Evolutionary conservation across 2,888 invertebrate genomes (phyloP), one percentile per base, ranked within the genome.

Genomic region (Brenthis ino): DNA sequence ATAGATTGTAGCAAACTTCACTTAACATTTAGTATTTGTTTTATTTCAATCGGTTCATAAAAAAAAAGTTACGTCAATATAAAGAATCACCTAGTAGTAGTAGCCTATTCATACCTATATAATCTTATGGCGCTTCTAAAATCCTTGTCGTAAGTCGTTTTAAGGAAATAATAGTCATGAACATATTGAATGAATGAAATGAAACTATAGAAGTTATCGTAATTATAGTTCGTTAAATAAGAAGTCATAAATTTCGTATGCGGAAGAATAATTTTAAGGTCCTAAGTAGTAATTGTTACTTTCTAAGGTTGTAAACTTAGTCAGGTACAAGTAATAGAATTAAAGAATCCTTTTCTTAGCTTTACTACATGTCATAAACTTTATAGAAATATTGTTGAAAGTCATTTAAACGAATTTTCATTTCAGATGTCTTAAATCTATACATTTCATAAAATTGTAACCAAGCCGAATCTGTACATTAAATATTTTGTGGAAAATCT

Each of bases 261-360:
- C 37, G 43, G 11, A 60, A 33, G 28, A 48, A 48, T 28, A 50
- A 16, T 60, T 53, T 63, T 63, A 13, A 37, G 12, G 13, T 63
- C 20, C 37, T 20, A 51, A 53, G 16, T 33, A 57, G 20, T 53
- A 57, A 65, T 50, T 37, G 43, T 43, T 54, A 51, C 54, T 54
- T 47, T 54, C 33, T 13, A 50, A 67, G 33, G 60, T 55, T 55
- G 66, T 67, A 67, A 67, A 65, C 47, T 58, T 20, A 16, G 47
- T 8, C 66, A 60, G 60, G 55, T 55, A 67, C 50, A 60, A 60
- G n/a, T 50, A 33, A 47, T 37, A 54, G 28, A 54, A 48, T 60
- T 48, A 51, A 14, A 54, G 54, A 48, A 20, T 33, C 55, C 48
- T 55, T 28, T 51, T 24, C 33, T 48, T 13, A 28, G 14, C 16